Evolutionary conservation across 2,888 invertebrate genomes (phyloP), one percentile per base, ranked within the genome.

Genomic region (Agrypnus murinus): DNA sequence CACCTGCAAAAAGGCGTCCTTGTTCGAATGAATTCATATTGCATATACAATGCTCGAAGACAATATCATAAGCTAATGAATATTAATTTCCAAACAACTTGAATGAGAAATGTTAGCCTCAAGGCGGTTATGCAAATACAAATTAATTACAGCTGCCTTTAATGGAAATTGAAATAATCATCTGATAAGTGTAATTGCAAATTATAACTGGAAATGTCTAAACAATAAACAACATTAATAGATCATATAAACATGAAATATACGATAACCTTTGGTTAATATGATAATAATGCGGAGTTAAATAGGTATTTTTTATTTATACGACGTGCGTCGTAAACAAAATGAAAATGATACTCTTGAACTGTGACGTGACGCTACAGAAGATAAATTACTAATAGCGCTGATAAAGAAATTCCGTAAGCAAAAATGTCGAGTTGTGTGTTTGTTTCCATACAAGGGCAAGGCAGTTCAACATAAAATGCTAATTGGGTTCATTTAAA

Each of bases 381-480:
- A 40, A n/a, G n/a, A 48, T 25, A 48, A 36, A 25, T 48, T 48
- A 48, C 17, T 7, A 25, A 17, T 31, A 25, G 17, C 48, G 48
- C 48, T 14, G 43, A 43, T 43, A 43, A 43, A 14, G 43, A 12
- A 10, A 43, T 14, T 25, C 25, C 25, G 5, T 25, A 25, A 25
- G 25, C 2, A 25, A 25, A 25, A 25, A 25, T 25, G 25, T 5
- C 25, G 5, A 25, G 25, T 25, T 25, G 25, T 25, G 25, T 25
- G 2, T 25, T 25, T 25, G 25, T 25, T 3, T 40, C 10, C 10
- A 40, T 3, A 12, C 40, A 40, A 40, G 12, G 40, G 40, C 40
- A 12, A 40, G 40, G 40, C 40, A 10, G 40, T 12, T 40, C 40
- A 12, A n/a, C n/a, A 7, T 12, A 40, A n/a, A 40, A 40, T 40